These are phyloP conservation scores for Stichopus horrens DNA, from an alignment of 53 echinoderm and acorn worm species.

Conservation along the genomic window DNA sequence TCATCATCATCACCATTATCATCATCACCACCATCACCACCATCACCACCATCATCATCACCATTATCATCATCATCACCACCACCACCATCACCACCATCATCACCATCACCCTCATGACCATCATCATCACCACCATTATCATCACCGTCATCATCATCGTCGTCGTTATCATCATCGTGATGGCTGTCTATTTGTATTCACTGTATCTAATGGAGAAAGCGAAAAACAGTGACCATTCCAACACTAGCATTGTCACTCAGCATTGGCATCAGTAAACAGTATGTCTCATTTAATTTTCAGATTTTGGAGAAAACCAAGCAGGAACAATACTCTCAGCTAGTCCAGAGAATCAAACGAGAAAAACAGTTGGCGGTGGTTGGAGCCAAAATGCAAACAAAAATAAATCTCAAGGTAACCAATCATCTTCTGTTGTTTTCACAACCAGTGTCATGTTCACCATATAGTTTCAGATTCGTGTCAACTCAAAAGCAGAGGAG, in stretches of 20 bases:
- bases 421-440: not conserved
- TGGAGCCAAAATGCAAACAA: conserved; percentile 84
- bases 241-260: no score
- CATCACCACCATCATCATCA: conserved; percentile 15
- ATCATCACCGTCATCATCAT: conserved; percentile 32
- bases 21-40: conserved; percentile 5
- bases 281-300: not conserved
- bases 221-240: no score
- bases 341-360: conserved; percentile 71
- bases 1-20: conserved; percentile 11
- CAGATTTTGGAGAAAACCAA: conserved; percentile 66
- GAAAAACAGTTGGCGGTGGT: conserved; percentile 77
- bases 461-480: no score
- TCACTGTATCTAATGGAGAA: not conserved
- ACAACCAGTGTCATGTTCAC: no score
- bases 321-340: conserved; percentile 70
- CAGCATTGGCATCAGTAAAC: no score
- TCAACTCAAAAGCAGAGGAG: no score
- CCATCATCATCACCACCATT: conserved; percentile 19
- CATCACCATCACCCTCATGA: conserved; percentile 13
- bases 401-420: conserved; percentile 63
- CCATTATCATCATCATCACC: conserved; percentile 26
- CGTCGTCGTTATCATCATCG: not conserved
- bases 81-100: conserved; percentile 11
- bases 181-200: not conserved